Evolutionary conservation across 2,888 invertebrate species (phyloP).

Genomic region (Agriopis marginaria): DNA sequence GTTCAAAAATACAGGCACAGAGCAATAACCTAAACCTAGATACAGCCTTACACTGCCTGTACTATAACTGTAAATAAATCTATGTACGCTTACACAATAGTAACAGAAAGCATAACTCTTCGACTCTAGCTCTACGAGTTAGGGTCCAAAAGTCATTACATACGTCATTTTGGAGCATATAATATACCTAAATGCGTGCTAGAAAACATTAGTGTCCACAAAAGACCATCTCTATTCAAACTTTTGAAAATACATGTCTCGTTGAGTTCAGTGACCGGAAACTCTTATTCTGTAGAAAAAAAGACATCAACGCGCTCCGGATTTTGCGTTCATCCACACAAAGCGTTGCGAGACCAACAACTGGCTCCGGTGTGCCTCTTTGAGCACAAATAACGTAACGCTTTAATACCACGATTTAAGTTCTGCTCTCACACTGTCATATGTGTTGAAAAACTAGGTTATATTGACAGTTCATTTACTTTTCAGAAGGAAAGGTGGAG

Average conservation of each 20-base stretch:
- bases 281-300: constrained; percentile 44
- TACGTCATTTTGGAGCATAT: constrained; percentile 34
- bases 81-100: constrained; percentile 36
- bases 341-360: constrained; percentile 35
- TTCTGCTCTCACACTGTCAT: neutral
- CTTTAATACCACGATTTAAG: neutral
- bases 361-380: constrained; percentile 27
- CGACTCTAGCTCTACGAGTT: constrained; percentile 34
- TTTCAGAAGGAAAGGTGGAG: neutral
- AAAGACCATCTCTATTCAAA: constrained; percentile 39
- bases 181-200: constrained; percentile 32
- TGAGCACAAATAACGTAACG: constrained; percentile 5
- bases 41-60: constrained; percentile 30
- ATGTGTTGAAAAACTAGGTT: neutral
- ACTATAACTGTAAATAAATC: constrained; percentile 37
- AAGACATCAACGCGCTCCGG: constrained; percentile 47
- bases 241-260: constrained; percentile 40
- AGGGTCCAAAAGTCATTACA: constrained; percentile 33
- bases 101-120: constrained; percentile 25
- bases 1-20: constrained; percentile 36
- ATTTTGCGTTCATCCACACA: constrained; percentile 45
- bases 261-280: constrained; percentile 46
- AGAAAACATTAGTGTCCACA: constrained; percentile 41
- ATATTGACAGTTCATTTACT: neutral
- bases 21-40: constrained; percentile 39